Evolutionary conservation across 2,113 vertebrate species (phyloP).

Genomic region (Marcusenius ussheri): DNA sequence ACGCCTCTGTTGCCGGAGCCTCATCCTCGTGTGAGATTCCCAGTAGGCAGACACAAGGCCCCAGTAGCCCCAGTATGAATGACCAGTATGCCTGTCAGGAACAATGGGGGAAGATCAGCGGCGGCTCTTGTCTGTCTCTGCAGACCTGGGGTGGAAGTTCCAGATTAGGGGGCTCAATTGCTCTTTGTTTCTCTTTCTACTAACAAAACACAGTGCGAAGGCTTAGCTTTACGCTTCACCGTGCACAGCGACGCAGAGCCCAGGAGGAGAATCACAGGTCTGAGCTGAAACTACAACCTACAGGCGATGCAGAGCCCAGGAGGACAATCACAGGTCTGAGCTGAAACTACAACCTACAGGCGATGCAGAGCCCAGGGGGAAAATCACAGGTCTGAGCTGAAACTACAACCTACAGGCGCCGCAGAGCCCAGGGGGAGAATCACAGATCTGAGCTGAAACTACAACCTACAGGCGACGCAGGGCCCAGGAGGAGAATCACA

Average conservation of each 20-base stretch:
- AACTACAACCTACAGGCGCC: background rate
- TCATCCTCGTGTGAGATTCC: conserved; percentile 18
- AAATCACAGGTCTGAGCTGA: background rate
- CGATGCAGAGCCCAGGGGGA: background rate
- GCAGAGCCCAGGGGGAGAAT: background rate
- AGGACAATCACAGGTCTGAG: background rate
- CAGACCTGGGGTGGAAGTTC: conserved; percentile 27
- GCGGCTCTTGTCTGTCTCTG: background rate
- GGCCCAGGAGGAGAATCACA: background rate
- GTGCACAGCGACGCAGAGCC: background rate
- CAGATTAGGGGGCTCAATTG: conserved; percentile 33
- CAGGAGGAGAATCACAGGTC: background rate
- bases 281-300: background rate
- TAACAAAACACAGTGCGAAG: background rate
- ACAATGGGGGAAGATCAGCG: conserved; percentile 32
- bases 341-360: background rate
- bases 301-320: background rate
- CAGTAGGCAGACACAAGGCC: conserved; percentile 27
- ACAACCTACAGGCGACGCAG: background rate
- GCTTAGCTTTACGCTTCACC: background rate
- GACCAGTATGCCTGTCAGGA: conserved; percentile 24
- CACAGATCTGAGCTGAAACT: background rate
- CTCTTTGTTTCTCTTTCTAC: conserved; percentile 22
- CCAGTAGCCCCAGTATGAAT: conserved; percentile 40
- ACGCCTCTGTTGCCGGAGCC: conserved; percentile 28